These are phyloP conservation scores for Corella eumyota DNA, from an alignment of 23 tunicate species.

Conservation along the genomic window DNA sequence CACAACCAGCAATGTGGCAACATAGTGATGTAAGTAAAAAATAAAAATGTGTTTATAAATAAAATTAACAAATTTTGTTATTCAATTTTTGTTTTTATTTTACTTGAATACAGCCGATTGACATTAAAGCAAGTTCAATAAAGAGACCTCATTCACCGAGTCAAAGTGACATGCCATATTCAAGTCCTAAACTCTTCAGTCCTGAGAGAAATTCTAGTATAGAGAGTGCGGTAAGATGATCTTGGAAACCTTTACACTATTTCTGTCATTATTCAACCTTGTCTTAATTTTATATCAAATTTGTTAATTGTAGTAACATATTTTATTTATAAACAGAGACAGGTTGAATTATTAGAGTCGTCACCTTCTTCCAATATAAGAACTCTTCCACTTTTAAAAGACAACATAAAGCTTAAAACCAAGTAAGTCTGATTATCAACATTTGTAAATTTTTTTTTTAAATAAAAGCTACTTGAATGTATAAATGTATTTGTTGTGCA, in stretches of 20 bases:
- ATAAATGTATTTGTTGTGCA: too few species aligned
- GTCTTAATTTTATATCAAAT: too few species aligned
- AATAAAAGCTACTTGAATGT: too few species aligned
- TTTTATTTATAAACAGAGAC: background rate
- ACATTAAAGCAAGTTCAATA: conserved; percentile 45
- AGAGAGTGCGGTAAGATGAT: conserved; percentile 12
- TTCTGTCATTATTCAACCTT: too few species aligned
- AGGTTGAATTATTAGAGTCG: background rate
- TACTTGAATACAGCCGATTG: conserved; percentile 33
- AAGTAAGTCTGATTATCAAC: conserved; percentile 25
- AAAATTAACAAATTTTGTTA: too few species aligned
- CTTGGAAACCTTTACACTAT: too few species aligned
- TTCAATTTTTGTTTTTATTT: too few species aligned
- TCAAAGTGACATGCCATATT: conserved; percentile 33
- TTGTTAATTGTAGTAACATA: too few species aligned
- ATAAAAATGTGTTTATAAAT: too few species aligned
- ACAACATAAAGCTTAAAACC: conserved; percentile 39
- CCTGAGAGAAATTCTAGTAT: conserved; percentile 47
- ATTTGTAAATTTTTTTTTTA: too few species aligned
- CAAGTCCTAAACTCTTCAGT: conserved; percentile 65
- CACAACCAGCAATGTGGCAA: too few species aligned
- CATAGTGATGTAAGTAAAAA: too few species aligned
- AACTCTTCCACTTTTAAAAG: conserved; percentile 31
- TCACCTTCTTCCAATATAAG: conserved; percentile 28
- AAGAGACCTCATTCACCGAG: conserved; percentile 78